Conservation (phyloP, 1,140 invertebrate genomes). For the Lepidurus packardi region DNA sequence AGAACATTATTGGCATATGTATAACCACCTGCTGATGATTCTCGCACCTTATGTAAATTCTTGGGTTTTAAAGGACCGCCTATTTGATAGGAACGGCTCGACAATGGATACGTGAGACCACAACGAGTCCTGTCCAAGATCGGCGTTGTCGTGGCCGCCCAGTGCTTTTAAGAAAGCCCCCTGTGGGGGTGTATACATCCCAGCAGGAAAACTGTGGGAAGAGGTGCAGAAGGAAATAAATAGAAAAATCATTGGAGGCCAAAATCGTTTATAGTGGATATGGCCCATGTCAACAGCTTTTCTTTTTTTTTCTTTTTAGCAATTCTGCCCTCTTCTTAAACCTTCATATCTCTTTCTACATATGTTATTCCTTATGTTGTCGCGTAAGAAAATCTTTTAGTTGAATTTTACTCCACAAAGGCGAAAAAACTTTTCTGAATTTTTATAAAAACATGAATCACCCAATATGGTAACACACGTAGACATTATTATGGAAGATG, state of each 20-base stretch:
- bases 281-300: background rate
- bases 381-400: no score
- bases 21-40: slow-evolving; percentile 12
- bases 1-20: background rate
- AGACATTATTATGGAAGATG: no score
- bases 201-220: background rate
- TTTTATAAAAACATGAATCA: no score
- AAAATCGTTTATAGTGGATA: background rate
- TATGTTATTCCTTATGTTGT: no score
- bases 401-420: no score
- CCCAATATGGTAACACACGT: no score
- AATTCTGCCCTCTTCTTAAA: background rate
- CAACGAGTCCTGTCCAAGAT: background rate
- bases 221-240: background rate
- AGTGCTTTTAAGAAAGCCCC: slow-evolving; percentile 9
- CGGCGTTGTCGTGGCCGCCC: slow-evolving; percentile 2
- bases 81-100: background rate
- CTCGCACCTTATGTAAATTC: background rate
- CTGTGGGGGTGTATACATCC: background rate
- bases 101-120: slow-evolving; percentile 18
- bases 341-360: background rate
- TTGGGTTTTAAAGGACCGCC: background rate
- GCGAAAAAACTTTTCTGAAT: no score
- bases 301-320: background rate
- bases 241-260: background rate